A percentile compares a stretch with the other conserved stretches of the same genome.
These are phyloP conservation scores for Diaphora mendica DNA, from an alignment of 2,888 invertebrate genomes.

Conservation along the genomic window DNA sequence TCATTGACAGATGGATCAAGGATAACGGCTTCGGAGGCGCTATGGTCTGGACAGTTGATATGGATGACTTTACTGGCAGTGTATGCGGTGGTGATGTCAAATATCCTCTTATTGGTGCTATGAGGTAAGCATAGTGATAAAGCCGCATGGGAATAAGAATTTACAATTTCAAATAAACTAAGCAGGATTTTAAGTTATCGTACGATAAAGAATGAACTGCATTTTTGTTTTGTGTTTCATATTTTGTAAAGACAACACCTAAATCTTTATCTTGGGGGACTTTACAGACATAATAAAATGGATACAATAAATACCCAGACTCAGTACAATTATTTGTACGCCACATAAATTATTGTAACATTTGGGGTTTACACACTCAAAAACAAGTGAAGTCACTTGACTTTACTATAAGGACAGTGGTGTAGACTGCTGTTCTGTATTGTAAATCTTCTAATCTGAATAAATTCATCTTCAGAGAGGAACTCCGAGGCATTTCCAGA, in stretches of 20 bases:
- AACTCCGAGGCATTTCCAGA: conserved; percentile 93
- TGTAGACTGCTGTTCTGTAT: too few relatives aligned
- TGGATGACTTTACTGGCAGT: conserved; percentile 96
- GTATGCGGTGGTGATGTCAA: conserved; percentile 94
- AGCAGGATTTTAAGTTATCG: neutral
- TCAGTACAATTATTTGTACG: too few relatives aligned
- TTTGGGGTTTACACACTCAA: too few relatives aligned
- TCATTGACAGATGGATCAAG: conserved; percentile 90
- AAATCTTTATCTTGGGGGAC: too few relatives aligned
- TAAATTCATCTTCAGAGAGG: conserved; percentile 87
- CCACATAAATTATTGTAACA: too few relatives aligned
- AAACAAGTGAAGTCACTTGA: too few relatives aligned
- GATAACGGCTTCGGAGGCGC: conserved; percentile 95
- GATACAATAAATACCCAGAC: too few relatives aligned
- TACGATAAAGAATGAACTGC: too few relatives aligned
- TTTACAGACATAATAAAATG: too few relatives aligned
- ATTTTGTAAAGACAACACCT: too few relatives aligned
- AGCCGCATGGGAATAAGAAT: neutral
- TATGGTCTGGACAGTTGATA: conserved; percentile 98
- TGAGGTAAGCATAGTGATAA: conserved; percentile 86
- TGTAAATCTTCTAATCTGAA: neutral
- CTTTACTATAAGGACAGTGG: too few relatives aligned
- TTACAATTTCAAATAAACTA: neutral
- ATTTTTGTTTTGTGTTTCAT: too few relatives aligned
- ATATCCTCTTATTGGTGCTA: conserved; percentile 95